Evolutionary conservation across 1,140 invertebrate genomes (phyloP).

Genomic region (Holcopasites calliopsidis): DNA sequence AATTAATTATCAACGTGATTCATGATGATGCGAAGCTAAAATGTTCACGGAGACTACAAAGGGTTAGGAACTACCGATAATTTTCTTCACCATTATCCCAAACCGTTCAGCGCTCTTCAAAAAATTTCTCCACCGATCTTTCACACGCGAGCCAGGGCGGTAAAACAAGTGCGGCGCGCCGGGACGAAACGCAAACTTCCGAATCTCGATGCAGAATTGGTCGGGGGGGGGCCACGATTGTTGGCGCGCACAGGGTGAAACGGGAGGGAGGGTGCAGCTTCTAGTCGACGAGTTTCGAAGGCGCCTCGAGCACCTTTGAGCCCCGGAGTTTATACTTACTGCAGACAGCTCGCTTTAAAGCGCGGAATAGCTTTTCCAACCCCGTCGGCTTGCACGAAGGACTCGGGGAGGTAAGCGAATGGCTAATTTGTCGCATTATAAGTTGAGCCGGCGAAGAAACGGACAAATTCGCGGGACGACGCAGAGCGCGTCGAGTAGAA

Average conservation of each 20-base stretch:
- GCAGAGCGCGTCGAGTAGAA: background rate
- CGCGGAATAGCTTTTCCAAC: background rate
- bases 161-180: background rate
- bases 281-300: conserved; percentile 4
- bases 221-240: background rate
- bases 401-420: too few species aligned
- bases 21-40: background rate
- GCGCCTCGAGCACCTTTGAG: conserved; percentile 8
- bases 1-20: conserved; percentile 24
- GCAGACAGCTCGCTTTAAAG: conserved; percentile 19
- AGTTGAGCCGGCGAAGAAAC: background rate
- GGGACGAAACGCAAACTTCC: conserved; percentile 10
- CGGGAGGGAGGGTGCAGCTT: conserved; percentile 1
- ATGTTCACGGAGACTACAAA: background rate
- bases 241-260: background rate
- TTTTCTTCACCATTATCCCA: conserved; percentile 1
- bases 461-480: background rate
- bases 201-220: background rate
- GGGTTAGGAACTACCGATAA: too few species aligned
- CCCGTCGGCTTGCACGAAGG: background rate
- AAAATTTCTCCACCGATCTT: conserved; percentile 4
- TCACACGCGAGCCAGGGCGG: background rate
- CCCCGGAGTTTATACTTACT: background rate
- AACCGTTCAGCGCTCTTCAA: background rate
- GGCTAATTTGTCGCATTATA: conserved; percentile 25